phyloP scores from a whole-genome alignment of 2,888 invertebrate species.

The Cheilosia vernalis region DNA sequence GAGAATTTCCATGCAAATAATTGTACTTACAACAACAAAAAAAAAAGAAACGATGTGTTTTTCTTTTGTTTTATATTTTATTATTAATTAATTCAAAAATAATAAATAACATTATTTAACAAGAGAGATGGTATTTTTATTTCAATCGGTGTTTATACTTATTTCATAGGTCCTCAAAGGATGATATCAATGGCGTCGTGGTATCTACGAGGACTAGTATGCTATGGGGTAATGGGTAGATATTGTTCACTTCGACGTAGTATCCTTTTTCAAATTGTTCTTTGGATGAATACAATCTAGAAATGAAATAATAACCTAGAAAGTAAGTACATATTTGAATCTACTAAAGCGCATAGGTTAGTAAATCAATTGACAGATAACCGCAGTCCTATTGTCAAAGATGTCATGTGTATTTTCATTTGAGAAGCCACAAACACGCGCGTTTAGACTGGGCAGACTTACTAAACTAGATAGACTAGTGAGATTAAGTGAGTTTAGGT shows the following conservation, averaged over 20 bases:
- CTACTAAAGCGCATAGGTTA: too few relatives aligned
- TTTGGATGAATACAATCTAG: constrained; percentile 85
- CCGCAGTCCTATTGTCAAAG: too few relatives aligned
- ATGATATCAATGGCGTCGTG: constrained; percentile 84
- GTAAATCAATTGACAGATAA: too few relatives aligned
- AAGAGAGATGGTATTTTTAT: constrained; percentile 8
- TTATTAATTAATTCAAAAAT: constrained; percentile 58
- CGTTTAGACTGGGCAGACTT: too few relatives aligned
- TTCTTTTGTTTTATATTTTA: constrained; percentile 42
- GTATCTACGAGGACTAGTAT: constrained; percentile 87
- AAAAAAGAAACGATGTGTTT: constrained; percentile 33
- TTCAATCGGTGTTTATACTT: not conserved
- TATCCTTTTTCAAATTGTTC: constrained; percentile 85
- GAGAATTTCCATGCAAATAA: constrained; percentile 36
- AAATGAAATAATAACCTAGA: constrained; percentile 46
- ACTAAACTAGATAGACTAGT: too few relatives aligned
- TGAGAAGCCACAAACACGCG: too few relatives aligned
- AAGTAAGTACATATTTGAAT: too few relatives aligned
- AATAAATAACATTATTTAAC: constrained; percentile 71
- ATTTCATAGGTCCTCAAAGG: constrained; percentile 77
- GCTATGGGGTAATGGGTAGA: constrained; percentile 85
- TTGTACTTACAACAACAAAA: constrained; percentile 38
- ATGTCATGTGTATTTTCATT: too few relatives aligned
- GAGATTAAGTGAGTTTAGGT: too few relatives aligned
- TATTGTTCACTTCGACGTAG: constrained; percentile 84